These are phyloP conservation scores for Gymnothorax javanicus DNA, from an alignment of 2,797 vertebrate species.

Conservation along the genomic window DNA sequence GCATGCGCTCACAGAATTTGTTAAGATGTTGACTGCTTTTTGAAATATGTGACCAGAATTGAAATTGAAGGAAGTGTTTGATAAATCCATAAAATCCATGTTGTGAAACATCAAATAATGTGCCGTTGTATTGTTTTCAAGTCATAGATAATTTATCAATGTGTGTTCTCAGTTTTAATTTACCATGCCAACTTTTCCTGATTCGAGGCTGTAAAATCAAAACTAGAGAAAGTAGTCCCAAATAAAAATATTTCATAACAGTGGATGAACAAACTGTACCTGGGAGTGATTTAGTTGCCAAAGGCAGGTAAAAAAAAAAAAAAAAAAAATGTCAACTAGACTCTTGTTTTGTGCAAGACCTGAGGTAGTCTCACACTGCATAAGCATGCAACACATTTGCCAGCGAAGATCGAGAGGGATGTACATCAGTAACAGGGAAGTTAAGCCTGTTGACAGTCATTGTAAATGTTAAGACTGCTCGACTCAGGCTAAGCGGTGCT, in stretches of 20 bases:
- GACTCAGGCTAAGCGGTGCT: neutral
- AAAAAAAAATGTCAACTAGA: neutral
- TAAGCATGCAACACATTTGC: neutral
- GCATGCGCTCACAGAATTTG: too few species aligned
- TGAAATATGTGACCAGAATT: too few species aligned
- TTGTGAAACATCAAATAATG: too few species aligned
- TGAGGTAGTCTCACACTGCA: neutral
- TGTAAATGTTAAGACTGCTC: neutral
- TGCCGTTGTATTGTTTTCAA: too few species aligned
- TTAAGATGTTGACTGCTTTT: too few species aligned
- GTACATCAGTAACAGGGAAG: neutral
- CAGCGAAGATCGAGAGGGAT: neutral
- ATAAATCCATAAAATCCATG: too few species aligned
- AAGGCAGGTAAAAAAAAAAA: neutral
- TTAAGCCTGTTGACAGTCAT: neutral
- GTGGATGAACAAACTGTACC: neutral
- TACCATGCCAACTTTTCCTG: too few species aligned
- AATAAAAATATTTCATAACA: neutral
- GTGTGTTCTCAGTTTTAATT: too few species aligned
- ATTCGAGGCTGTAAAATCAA: too few species aligned
- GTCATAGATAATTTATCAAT: too few species aligned
- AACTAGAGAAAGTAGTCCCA: neutral
- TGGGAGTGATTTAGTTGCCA: neutral
- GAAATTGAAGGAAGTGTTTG: too few species aligned
- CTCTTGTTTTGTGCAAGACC: neutral